Conservation (phyloP, 2,888 invertebrate species). For the Pyrrhia umbra region DNA sequence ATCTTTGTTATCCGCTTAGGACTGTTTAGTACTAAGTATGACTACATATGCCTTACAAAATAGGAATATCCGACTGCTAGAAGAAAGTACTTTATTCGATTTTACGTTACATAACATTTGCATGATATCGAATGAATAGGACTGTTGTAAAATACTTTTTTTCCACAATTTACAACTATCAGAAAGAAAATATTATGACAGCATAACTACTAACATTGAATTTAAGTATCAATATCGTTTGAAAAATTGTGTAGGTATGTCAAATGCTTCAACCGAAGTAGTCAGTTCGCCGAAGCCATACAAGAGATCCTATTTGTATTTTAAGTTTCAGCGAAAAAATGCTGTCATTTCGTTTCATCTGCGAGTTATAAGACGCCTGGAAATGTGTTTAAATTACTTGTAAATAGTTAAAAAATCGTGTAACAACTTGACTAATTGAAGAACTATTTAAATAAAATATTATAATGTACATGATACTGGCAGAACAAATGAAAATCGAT, state of each 20-base stretch:
- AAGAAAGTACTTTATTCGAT: neutral
- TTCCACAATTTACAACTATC: slow-evolving; percentile 7
- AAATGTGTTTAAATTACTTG: too few relatives aligned
- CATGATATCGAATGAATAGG: slow-evolving; percentile 9
- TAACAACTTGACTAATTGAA: too few relatives aligned
- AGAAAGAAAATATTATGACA: slow-evolving; percentile 34
- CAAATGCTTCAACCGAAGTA: slow-evolving; percentile 1
- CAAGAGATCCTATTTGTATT: slow-evolving; percentile 11
- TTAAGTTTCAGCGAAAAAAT: too few relatives aligned
- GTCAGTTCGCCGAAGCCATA: slow-evolving; percentile 25
- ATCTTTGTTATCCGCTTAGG: too few relatives aligned
- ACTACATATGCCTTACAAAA: too few relatives aligned
- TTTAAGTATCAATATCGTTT: slow-evolving; percentile 25
- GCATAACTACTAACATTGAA: slow-evolving; percentile 23
- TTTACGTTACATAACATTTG: neutral
- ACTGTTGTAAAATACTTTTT: neutral
- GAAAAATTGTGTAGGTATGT: slow-evolving; percentile 20
- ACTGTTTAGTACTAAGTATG: too few relatives aligned
- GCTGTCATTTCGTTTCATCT: too few relatives aligned
- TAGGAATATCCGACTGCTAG: too few relatives aligned
- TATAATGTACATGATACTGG: too few relatives aligned
- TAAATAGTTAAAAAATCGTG: neutral
- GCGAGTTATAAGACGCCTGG: too few relatives aligned
- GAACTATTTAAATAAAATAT: too few relatives aligned
- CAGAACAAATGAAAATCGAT: neutral